Percentiles rank a stretch among this genome's conserved stretches.
Evolutionary conservation across 2,113 vertebrate species (phyloP).

Genomic region (Ia io): DNA sequence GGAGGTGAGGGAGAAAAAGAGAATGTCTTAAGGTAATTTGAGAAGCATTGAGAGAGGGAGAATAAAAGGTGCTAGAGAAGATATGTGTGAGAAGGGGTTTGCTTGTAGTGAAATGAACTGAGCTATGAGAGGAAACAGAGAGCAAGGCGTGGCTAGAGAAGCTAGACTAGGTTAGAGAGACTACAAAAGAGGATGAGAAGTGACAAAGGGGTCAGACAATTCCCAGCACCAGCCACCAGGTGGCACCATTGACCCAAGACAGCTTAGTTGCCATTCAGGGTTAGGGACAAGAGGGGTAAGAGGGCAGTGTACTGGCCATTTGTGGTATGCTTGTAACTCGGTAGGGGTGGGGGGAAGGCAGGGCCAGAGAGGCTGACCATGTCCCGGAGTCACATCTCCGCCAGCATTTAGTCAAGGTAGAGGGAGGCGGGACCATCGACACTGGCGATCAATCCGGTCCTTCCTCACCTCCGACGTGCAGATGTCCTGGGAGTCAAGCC

Average conservation of each 20-base stretch:
- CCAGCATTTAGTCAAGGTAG: neutral
- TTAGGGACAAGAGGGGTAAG: constrained; percentile 43
- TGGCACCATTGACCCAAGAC: constrained; percentile 77
- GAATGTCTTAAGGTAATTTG: neutral
- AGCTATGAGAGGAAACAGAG: neutral
- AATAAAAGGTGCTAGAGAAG: neutral
- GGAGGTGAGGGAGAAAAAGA: constrained; percentile 21
- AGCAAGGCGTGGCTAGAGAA: neutral
- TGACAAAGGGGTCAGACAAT: neutral
- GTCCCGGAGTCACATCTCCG: neutral
- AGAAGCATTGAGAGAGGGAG: neutral
- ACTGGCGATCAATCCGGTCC: neutral
- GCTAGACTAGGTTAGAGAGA: neutral
- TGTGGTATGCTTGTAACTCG: neutral
- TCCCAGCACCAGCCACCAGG: constrained; percentile 67
- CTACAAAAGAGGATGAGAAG: neutral
- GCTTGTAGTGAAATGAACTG: neutral
- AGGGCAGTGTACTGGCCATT: neutral
- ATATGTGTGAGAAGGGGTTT: neutral
- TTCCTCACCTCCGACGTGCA: neutral
- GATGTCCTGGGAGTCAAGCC: neutral
- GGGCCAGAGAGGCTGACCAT: neutral
- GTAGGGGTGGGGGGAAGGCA: neutral
- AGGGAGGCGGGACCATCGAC: neutral
- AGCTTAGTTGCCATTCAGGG: constrained; percentile 72